Evolutionary conservation across 2,888 invertebrate genomes (phyloP).

Genomic region (Steinernema hermaphroditum): DNA sequence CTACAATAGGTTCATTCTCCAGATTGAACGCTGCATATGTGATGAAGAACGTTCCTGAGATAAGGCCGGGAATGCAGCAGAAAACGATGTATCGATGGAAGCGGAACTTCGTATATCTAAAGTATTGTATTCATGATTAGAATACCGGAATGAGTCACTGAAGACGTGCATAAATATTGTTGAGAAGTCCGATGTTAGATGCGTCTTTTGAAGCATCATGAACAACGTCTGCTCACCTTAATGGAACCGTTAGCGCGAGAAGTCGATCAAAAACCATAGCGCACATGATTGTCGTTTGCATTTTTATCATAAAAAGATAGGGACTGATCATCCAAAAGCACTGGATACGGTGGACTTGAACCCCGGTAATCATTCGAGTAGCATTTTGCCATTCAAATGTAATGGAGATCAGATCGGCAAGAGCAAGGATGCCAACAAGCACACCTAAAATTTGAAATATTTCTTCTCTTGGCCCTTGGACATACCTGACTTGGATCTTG

Average conservation of each 20-base stretch:
- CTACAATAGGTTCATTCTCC: neutral
- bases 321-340: neutral
- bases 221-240: neutral
- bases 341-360: neutral
- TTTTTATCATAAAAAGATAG: neutral
- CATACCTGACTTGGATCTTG: too few species aligned
- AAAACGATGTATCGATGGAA: neutral
- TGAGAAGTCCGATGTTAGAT: too few species aligned
- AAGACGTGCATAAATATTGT: neutral
- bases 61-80: neutral
- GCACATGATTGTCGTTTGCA: slow-evolving; percentile 2
- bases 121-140: neutral
- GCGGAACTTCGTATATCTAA: too few species aligned
- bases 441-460: neutral
- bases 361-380: neutral
- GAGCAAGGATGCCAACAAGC: neutral
- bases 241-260: neutral
- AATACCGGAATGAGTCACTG: neutral
- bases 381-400: neutral
- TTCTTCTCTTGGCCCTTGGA: too few species aligned
- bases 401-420: neutral
- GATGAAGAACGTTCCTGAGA: neutral
- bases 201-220: too few species aligned
- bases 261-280: slow-evolving; percentile 4
- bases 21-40: neutral